Evolutionary conservation across 2,113 vertebrate genomes (phyloP).

Genomic region (Spea multiplicata): DNA sequence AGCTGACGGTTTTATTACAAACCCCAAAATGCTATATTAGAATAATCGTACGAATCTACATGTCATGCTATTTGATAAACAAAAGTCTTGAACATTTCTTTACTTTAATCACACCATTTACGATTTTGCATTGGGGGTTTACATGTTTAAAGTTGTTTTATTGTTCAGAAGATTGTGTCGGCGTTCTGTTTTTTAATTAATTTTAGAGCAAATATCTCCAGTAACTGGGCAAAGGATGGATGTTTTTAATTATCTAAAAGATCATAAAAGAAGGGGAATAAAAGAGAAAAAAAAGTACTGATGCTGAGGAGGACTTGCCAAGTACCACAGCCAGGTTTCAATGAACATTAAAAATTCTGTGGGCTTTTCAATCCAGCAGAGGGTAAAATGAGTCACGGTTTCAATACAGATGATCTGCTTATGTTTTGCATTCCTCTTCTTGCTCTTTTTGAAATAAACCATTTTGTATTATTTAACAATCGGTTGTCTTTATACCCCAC

Average conservation of each 20-base stretch:
- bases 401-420: constrained; percentile 33
- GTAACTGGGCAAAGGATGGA: constrained; percentile 45
- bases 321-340: constrained; percentile 35
- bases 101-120: constrained; percentile 27
- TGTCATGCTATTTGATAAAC: not conserved
- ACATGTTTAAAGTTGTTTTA: constrained; percentile 38
- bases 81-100: constrained; percentile 10
- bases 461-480: too few relatives aligned
- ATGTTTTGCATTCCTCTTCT: constrained; percentile 42
- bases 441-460: constrained; percentile 28
- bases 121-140: constrained; percentile 29
- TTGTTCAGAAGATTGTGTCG: constrained; percentile 37
- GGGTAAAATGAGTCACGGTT: constrained; percentile 42
- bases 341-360: constrained; percentile 41
- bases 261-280: constrained; percentile 45
- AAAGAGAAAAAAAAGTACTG: constrained; percentile 39
- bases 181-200: constrained; percentile 41
- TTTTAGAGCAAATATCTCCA: constrained; percentile 38
- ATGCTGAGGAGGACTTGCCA: constrained; percentile 32
- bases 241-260: constrained; percentile 46
- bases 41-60: constrained; percentile 20
- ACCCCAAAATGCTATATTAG: constrained; percentile 2
- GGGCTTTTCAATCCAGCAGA: constrained; percentile 42
- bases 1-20: constrained; percentile 23
- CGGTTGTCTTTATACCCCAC: too few relatives aligned